Evolutionary conservation across 30 jellyfish, hydroid and myxozoan genomes (phyloP), one percentile per base, ranked within the genome.

Genomic region (Sanderia malayensis): DNA sequence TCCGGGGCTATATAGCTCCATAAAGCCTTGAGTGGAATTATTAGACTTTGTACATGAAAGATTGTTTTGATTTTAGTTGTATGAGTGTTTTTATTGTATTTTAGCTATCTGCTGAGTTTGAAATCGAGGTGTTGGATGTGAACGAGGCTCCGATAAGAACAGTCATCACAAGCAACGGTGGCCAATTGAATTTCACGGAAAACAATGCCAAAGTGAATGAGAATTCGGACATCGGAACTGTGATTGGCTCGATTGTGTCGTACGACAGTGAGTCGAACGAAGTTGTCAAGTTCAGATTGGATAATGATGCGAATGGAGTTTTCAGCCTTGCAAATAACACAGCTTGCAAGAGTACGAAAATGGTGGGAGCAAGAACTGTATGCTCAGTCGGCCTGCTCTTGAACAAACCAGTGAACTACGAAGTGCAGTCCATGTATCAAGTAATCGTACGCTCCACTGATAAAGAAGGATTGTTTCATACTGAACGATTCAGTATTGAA

Each of bases 71-170:
- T n/a, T n/a, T n/a, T n/a, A n/a, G n/a, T n/a, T n/a, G n/a, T n/a
- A n/a, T n/a, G n/a, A n/a, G n/a, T n/a, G n/a, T n/a, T n/a, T 13
- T 37, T 67, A 19, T 0, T 28, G 73, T 22, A 21, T 25, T 61
- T 28, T 27, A 82, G 94, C 21, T 61, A 13, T 47, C 75, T 1
- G 61, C 23, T 59, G 62, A 49, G 13, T 66, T 88, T 81, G 49
- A 46, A 21, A 88, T 88, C 22, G 97, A 88, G 61, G 84, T 88
- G 15, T 69, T 88, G 45, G 84, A 88, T 53, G 92, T 88, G 13
- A 81, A 88, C 45, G 97, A 88, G 72, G 81, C 95, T 4, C 97
- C 97, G 2, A 62, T 82, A 18, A 68, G 46, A 19, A 58, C 88
- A 15, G 73, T 37, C 4, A 55, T 88, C 63, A 74, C 66, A 19